Conservation (phyloP, 1,140 invertebrate genomes). For the Uloborus diversus region DNA sequence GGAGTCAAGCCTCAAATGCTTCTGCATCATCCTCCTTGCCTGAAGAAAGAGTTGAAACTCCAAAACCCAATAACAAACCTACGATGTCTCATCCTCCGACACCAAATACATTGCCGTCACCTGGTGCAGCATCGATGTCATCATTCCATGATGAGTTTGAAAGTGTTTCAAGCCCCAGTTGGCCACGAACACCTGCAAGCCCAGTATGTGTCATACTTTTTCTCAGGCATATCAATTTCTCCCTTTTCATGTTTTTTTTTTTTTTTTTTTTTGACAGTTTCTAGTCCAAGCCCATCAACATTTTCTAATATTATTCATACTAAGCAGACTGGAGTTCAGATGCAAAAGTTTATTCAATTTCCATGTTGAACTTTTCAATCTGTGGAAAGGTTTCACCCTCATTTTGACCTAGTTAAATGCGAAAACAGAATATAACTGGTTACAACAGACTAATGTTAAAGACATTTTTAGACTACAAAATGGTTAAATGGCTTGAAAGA, state of each 20-base stretch:
- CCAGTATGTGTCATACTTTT: conserved; percentile 73
- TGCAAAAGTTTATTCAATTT: too few species aligned
- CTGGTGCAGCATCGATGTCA: conserved; percentile 79
- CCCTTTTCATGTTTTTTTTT: not conserved
- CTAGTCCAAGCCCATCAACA: too few species aligned
- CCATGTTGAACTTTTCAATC: too few species aligned
- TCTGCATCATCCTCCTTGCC: conserved; percentile 59
- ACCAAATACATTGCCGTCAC: conserved; percentile 78
- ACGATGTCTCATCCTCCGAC: conserved; percentile 73
- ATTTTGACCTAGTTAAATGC: too few species aligned
- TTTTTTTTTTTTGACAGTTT: not conserved
- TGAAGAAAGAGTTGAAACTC: conserved; percentile 57
- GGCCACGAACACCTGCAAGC: conserved; percentile 83
- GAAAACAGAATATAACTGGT: too few species aligned
- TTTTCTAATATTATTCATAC: too few species aligned
- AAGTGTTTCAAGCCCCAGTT: conserved; percentile 83
- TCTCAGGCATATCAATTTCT: not conserved
- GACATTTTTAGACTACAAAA: too few species aligned
- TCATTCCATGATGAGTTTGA: conserved; percentile 88
- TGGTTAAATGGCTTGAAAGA: too few species aligned
- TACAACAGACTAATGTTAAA: too few species aligned
- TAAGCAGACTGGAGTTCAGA: too few species aligned
- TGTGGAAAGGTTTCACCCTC: too few species aligned
- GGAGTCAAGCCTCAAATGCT: conserved; percentile 60
- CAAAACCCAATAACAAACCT: conserved; percentile 44